Evolutionary conservation across 2,888 invertebrate genomes (phyloP), one percentile per base, ranked within the genome.

Genomic region (Agrilus cyanescens): DNA sequence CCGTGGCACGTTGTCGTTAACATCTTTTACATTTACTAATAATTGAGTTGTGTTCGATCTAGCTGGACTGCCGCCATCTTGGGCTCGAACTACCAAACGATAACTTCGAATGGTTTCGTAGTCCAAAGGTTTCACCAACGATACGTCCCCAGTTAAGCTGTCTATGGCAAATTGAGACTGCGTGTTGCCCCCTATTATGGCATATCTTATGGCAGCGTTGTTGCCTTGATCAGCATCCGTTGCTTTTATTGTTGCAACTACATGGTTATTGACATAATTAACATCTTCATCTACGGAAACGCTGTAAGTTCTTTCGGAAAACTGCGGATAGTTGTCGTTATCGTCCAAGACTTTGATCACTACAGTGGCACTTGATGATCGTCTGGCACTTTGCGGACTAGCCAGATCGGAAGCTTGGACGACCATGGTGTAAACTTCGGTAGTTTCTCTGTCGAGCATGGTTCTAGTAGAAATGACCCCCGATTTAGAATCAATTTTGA

Each of bases 131-230:
- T 90, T 88, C 0, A 90, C 84, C 12, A 95, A 70, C 1, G 85
- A 80, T 2, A 93, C 84, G 60, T 94, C 88, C 0, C 97, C 97
- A 44, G 85, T 88, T 55, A 89, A 76, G 42, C 89, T 86, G 67
- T 97, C 95, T 31, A 98, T 94, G 2, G 88, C 82, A 63, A 98
- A 96, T 57, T 90, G 89, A 53, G 88, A 85, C 61, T 89, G 88
- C 0, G 85, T 85, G 68, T 96, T 95, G 16, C 96, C 94, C 7
- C 95, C 91, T 52, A 95, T 94, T 53, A 97, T 90, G 12, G 89
- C 89, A 68, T 91, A 96, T 37, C 94, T 77, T 43, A 98, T 83
- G 1, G 87, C 89, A 2, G 93, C 90, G 67, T 98, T 97, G 25
- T 82, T 76, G 0, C 94, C 96, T 40, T 85, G 80, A 66, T 98